Base-by-base conservation (phyloP, 2,113 vertebrate species). In the Aphyosemion australe region DNA sequence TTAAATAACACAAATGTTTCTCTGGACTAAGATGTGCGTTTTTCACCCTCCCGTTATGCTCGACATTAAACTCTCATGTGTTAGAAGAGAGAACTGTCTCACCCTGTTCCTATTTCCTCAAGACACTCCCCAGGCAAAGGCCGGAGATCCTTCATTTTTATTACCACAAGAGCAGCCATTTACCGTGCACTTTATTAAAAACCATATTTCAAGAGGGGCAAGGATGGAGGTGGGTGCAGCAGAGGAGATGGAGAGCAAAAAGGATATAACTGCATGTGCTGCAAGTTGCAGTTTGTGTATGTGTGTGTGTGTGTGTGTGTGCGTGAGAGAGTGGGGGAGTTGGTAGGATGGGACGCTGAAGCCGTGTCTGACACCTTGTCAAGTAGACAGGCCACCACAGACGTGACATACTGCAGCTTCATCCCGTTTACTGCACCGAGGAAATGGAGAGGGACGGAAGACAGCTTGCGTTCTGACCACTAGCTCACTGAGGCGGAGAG, bases 121-220 rank as follows among this genome's bases (percentile, higher is more conserved):
- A 80, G 84, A 86, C 85, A 78, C 81, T 78, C 79, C 80, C 85
- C 76, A 72, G 79, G 85, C 72, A 77, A 84, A 67, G 71, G 72
- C 79, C 70, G 58, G 21, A 78, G 77, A 90, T 90, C 71, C 69
- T 80, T 89, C 87, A 90, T 89, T 90, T 90, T 89, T 92, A 92
- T 91, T 82, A 83, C 81, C 37, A 76, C 73, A 75, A 51, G 78
- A 87, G 82, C 79, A 84, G 84, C 78, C 79, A 81, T 90, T 91
- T 92, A 90, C 83, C 26, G 74, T 74, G 80, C 87, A 84, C 89
- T 90, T 91, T 92, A 91, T 93, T 92, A 91, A 93, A 92, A 91
- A 89, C 66, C 87, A 88, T 92, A 90, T 92, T 91, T 92, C 89
- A 91, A 72, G 71, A 65, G 64, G 74, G 69, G 74, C 57, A 46